phyloP scores from a whole-genome alignment of 2,113 vertebrate species.

The Atlantisia rogersi region DNA sequence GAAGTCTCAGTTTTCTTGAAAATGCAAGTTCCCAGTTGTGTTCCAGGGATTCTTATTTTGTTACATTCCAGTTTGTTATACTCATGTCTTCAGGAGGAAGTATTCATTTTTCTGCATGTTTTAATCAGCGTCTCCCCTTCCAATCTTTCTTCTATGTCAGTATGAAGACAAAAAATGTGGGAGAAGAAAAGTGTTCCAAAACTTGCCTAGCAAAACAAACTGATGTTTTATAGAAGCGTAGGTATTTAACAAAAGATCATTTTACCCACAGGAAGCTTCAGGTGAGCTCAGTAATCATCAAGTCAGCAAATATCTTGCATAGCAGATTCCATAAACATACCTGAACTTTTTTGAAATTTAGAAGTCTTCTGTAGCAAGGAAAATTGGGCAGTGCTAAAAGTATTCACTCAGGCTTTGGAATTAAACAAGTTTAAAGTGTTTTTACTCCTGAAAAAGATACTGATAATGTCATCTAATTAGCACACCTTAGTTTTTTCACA shows the following conservation, averaged over 20 bases:
- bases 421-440: conserved; percentile 1
- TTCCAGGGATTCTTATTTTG: conserved; percentile 18
- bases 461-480: conserved; percentile 56
- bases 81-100: conserved; percentile 21
- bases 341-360: conserved; percentile 60
- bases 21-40: conserved; percentile 47
- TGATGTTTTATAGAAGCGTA: not conserved
- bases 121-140: not conserved
- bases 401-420: conserved; percentile 10
- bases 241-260: conserved; percentile 21
- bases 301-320: conserved; percentile 40
- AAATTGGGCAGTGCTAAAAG: conserved; percentile 30
- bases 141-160: not conserved
- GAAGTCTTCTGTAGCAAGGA: conserved; percentile 2
- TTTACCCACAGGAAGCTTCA: conserved; percentile 51
- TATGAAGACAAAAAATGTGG: conserved; percentile 8
- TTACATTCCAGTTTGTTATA: conserved; percentile 43
- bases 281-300: conserved; percentile 49
- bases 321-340: conserved; percentile 39
- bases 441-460: conserved; percentile 34
- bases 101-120: conserved; percentile 32
- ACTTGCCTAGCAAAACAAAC: not conserved
- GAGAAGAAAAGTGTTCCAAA: not conserved
- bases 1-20: conserved; percentile 51
- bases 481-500: conserved; percentile 58